These are phyloP conservation scores for Eurystomus glaucurus DNA, from an alignment of 2,797 vertebrate species.

Conservation along the genomic window DNA sequence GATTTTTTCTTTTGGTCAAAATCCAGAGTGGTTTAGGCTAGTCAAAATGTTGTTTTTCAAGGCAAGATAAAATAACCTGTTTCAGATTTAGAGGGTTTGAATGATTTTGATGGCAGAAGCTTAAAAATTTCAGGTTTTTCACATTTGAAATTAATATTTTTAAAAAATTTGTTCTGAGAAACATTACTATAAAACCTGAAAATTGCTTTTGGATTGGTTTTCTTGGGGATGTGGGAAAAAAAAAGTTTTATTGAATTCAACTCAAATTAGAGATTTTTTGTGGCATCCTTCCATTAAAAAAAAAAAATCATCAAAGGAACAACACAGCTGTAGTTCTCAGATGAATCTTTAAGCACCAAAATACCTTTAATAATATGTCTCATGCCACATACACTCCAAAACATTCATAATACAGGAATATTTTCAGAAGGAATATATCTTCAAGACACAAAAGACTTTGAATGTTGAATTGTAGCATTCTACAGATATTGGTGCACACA, in stretches of 20 bases:
- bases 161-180: neutral
- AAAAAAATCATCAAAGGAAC: neutral
- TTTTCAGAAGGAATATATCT: neutral
- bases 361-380: neutral
- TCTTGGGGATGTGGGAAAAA: neutral
- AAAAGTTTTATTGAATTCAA: neutral
- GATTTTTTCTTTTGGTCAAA: neutral
- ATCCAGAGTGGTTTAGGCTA: neutral
- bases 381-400: neutral
- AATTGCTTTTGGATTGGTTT: neutral
- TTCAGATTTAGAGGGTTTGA: neutral
- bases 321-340: neutral
- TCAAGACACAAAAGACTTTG: neutral
- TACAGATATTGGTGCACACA: neutral
- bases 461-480: neutral
- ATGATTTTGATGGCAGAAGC: neutral
- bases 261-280: neutral
- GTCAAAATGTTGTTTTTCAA: neutral
- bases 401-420: neutral
- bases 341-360: neutral
- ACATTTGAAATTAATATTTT: neutral
- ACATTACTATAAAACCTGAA: neutral
- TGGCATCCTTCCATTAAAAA: neutral
- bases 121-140: neutral
- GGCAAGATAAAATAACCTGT: neutral